Evolutionary conservation across 2,888 invertebrate species (phyloP).

Genomic region (Drosophila acutilabella): DNA sequence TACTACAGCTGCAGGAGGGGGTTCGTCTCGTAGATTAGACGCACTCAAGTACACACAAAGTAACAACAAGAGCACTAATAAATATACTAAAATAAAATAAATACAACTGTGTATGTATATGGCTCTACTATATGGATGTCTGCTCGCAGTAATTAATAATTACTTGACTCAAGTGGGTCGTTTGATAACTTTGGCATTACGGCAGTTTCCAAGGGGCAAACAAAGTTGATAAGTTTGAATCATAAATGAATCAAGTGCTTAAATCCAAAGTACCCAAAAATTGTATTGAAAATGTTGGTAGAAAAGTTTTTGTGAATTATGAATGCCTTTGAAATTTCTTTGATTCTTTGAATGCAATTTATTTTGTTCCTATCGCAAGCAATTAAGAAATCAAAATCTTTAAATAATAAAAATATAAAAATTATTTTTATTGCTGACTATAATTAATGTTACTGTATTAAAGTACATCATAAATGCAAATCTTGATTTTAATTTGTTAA

Average conservation of each 20-base stretch:
- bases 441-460: conserved; percentile 19
- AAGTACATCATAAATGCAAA: conserved; percentile 25
- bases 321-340: not conserved
- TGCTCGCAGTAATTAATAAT: conserved; percentile 32
- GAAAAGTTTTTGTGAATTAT: conserved; percentile 4
- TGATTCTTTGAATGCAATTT: not conserved
- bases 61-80: conserved; percentile 28
- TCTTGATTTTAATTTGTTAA: conserved; percentile 19
- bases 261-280: not conserved
- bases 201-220: conserved; percentile 13
- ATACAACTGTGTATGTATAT: not conserved
- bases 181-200: conserved; percentile 54
- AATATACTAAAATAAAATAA: conserved; percentile 31
- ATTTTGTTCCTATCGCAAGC: not conserved
- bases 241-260: conserved; percentile 20
- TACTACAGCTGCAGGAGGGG: conserved; percentile 21
- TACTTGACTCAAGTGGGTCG: conserved; percentile 62
- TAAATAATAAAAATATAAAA: conserved; percentile 14
- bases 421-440: conserved; percentile 14
- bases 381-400: conserved; percentile 8
- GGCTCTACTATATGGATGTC: not conserved
- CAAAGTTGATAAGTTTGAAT: conserved; percentile 19
- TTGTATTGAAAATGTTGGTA: conserved; percentile 4
- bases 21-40: conserved; percentile 44
- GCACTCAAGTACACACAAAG: conserved; percentile 48